A percentile compares a stretch with the other conserved stretches of the same genome.
phyloP scores from a whole-genome alignment of 2,888 invertebrate genomes.

The Notodonta ziczac region DNA sequence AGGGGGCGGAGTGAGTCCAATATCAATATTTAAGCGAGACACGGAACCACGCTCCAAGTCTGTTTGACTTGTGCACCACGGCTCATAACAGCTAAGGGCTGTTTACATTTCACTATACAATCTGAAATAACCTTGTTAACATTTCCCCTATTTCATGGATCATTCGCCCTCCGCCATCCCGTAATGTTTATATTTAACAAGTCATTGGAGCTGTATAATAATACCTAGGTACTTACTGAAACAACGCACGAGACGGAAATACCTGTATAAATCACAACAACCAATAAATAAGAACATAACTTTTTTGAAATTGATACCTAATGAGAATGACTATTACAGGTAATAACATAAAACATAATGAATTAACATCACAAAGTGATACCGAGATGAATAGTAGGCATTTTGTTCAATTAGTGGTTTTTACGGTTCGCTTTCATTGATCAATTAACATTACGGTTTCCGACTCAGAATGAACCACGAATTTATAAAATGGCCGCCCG shows the following conservation, averaged over 20 bases:
- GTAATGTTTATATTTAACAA: slow-evolving; percentile 35
- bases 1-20: slow-evolving; percentile 39
- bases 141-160: slow-evolving; percentile 38
- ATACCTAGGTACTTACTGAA: slow-evolving; percentile 9
- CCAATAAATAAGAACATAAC: too few relatives aligned
- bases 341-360: too few relatives aligned
- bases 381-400: too few relatives aligned
- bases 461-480: too few relatives aligned
- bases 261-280: too few relatives aligned
- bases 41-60: slow-evolving; percentile 52
- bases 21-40: slow-evolving; percentile 73
- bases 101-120: slow-evolving; percentile 71
- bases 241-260: slow-evolving; percentile 30
- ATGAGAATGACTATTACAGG: too few relatives aligned
- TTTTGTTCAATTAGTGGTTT: too few relatives aligned
- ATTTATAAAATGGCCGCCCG: too few relatives aligned
- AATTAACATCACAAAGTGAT: too few relatives aligned
- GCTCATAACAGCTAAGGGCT: slow-evolving; percentile 72
- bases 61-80: slow-evolving; percentile 74
- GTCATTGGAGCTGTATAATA: slow-evolving; percentile 31
- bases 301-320: too few relatives aligned
- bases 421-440: too few relatives aligned
- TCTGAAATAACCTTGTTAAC: slow-evolving; percentile 71
- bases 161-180: slow-evolving; percentile 39
- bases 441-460: too few relatives aligned